Conservation (phyloP, 1,140 invertebrate genomes). For the Dendroctonus valens region DNA sequence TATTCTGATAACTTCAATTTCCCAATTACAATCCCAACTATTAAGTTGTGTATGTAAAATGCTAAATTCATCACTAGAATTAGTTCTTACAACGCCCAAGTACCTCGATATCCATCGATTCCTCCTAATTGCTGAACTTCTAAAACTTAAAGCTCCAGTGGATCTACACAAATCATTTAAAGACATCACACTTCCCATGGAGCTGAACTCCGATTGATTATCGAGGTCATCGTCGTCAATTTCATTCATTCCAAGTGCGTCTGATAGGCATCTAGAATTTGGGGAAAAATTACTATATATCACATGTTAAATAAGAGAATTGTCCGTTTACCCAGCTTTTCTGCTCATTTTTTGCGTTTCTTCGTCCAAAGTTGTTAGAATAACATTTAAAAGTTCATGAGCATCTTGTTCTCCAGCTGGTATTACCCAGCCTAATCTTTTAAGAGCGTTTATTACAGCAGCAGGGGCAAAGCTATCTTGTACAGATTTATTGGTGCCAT, state of each 20-base stretch:
- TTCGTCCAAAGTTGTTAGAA: conserved; percentile 83
- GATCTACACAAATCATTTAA: conserved; percentile 48
- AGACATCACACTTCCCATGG: conserved; percentile 48
- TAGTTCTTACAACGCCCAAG: no score
- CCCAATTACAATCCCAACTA: no score
- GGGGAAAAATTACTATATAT: conserved; percentile 8
- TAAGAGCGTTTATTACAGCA: conserved; percentile 73
- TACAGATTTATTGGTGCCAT: conserved; percentile 71
- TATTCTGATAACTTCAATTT: neutral
- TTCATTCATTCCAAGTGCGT: conserved; percentile 59
- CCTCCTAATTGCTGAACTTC: conserved; percentile 42
- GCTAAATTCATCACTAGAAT: no score
- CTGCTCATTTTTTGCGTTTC: conserved; percentile 63
- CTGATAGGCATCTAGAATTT: conserved; percentile 67
- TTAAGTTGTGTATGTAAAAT: no score
- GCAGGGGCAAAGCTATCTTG: conserved; percentile 60
- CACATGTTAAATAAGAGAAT: neutral
- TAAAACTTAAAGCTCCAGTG: conserved; percentile 41
- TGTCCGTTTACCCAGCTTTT: conserved; percentile 53
- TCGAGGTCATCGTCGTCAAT: conserved; percentile 37
- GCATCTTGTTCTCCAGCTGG: conserved; percentile 89
- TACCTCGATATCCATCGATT: conserved; percentile 49
- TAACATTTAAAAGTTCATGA: conserved; percentile 85
- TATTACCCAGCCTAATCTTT: conserved; percentile 78
- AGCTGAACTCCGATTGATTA: conserved; percentile 38